Evolutionary conservation across 2,888 invertebrate genomes (phyloP).

Genomic region (Diaprepes abbreviatus): DNA sequence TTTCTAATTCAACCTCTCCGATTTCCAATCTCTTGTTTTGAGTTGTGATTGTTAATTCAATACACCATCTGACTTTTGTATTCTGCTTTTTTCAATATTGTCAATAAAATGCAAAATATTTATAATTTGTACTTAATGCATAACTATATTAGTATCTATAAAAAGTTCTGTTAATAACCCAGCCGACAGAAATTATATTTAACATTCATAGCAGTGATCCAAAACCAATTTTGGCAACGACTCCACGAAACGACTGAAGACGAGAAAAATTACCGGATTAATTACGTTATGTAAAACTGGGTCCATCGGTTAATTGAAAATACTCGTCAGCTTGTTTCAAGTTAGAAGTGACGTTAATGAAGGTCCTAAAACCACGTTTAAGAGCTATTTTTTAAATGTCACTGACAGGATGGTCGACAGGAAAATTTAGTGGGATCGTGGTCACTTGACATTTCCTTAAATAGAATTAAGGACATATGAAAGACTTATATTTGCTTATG

Average conservation of each 20-base stretch:
- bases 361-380: conserved; percentile 40
- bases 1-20: too few relatives aligned
- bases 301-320: conserved; percentile 46
- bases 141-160: too few relatives aligned
- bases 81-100: too few relatives aligned
- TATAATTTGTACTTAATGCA: too few relatives aligned
- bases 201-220: conserved; percentile 42
- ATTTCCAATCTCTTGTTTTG: too few relatives aligned
- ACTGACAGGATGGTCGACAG: conserved; percentile 18
- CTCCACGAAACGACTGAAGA: conserved; percentile 16
- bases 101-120: too few relatives aligned
- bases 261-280: conserved; percentile 43
- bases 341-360: conserved; percentile 45
- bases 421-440: conserved; percentile 13
- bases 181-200: conserved; percentile 27
- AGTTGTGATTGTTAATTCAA: too few relatives aligned
- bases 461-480: background rate
- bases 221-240: conserved; percentile 38
- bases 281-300: conserved; percentile 46
- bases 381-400: conserved; percentile 43
- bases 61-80: too few relatives aligned
- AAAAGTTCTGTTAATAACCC: too few relatives aligned
- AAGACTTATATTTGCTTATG: too few relatives aligned
- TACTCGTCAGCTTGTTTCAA: conserved; percentile 44
- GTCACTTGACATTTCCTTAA: conserved; percentile 21